Percentiles rank a stretch among this genome's conserved stretches.
phyloP scores from a whole-genome alignment of 2,113 vertebrate genomes.

The Empidonax traillii region DNA sequence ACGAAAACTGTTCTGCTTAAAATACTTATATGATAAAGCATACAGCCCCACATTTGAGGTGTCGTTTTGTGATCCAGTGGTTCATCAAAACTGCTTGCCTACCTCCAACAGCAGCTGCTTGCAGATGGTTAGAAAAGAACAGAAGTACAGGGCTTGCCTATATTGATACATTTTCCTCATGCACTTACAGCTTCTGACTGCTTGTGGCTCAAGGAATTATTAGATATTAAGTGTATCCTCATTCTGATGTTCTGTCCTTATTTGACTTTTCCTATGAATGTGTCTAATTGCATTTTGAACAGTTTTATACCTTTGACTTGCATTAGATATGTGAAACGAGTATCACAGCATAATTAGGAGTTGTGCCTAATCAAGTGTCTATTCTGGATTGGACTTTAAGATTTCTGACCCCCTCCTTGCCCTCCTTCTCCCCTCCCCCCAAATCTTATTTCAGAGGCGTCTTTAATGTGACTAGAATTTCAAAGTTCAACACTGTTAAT shows the following conservation, averaged over 20 bases:
- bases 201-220: not conserved
- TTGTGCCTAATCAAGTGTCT: not conserved
- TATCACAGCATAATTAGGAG: not conserved
- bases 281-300: not conserved
- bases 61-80: not conserved
- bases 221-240: not conserved
- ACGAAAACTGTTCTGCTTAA: not conserved
- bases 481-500: not conserved
- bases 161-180: not conserved
- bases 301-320: not conserved
- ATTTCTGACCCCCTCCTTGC: not conserved
- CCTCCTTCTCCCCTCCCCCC: rapidly evolving
- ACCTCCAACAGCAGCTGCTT: not conserved
- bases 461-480: not conserved
- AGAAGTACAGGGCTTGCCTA: not conserved
- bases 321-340: rapidly evolving
- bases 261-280: not conserved
- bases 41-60: not conserved
- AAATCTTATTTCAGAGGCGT: not conserved
- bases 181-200: not conserved
- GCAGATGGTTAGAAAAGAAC: not conserved
- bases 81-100: not conserved
- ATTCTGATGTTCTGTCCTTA: not conserved
- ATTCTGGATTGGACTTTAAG: not conserved
- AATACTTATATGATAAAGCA: not conserved